Conservation (phyloP, 2,888 invertebrate species). For the Glomeris marginata region DNA sequence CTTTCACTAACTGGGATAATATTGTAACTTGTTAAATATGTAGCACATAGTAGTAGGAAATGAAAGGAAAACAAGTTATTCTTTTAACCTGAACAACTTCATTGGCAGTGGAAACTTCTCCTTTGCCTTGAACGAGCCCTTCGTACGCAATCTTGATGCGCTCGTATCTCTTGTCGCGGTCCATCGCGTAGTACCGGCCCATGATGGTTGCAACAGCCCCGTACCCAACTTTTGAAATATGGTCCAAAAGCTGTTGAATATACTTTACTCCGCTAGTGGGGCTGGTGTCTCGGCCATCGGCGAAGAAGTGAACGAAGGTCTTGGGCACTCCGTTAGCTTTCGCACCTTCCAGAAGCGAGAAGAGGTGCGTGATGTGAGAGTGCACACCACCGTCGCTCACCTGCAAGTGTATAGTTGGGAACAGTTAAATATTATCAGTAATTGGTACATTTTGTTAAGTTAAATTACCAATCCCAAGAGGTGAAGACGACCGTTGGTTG, state of each 20-base stretch:
- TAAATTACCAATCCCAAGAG: slow-evolving; percentile 31
- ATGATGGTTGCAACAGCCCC: slow-evolving; percentile 28
- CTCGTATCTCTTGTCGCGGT: slow-evolving; percentile 29
- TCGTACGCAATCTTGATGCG: slow-evolving; percentile 30
- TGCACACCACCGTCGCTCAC: slow-evolving; percentile 32
- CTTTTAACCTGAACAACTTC: slow-evolving; percentile 21
- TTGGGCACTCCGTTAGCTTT: slow-evolving; percentile 30
- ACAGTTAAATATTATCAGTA: slow-evolving; percentile 3
- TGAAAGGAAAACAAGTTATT: neutral
- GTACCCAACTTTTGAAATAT: slow-evolving; percentile 18
- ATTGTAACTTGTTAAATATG: neutral
- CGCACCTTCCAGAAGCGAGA: slow-evolving; percentile 28
- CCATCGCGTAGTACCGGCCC: slow-evolving; percentile 34
- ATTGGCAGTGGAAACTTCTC: slow-evolving; percentile 24
- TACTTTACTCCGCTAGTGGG: slow-evolving; percentile 29
- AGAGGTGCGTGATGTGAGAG: slow-evolving; percentile 32
- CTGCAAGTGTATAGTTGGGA: slow-evolving; percentile 13
- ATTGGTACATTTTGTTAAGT: neutral
- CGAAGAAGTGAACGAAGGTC: slow-evolving; percentile 31
- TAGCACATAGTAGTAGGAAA: neutral
- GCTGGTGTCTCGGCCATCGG: slow-evolving; percentile 31
- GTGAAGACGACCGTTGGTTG: slow-evolving; percentile 29
- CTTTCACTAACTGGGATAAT: slow-evolving; percentile 11
- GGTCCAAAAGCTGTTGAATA: slow-evolving; percentile 24
- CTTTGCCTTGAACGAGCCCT: slow-evolving; percentile 29